These are phyloP conservation scores for Crotalus horridus DNA, from an alignment of 2,113 vertebrate genomes.

Conservation along the genomic window DNA sequence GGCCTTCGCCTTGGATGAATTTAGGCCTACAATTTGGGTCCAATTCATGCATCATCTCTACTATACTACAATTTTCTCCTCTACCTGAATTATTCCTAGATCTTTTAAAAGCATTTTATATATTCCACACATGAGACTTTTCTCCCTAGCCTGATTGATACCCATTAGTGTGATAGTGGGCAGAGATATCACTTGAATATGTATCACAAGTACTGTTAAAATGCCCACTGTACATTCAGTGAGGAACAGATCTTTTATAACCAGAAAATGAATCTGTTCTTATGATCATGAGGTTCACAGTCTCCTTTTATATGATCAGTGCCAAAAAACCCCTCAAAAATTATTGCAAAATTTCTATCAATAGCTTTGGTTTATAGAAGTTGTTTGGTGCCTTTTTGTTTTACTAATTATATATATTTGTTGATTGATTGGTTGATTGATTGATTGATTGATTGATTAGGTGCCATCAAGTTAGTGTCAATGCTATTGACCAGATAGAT, in stretches of 20 bases:
- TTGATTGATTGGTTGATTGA: too few species aligned
- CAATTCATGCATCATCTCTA: background rate
- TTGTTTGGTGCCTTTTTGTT: too few species aligned
- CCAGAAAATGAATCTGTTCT: background rate
- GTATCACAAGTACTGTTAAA: background rate
- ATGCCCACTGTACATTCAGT: background rate
- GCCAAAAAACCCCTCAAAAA: too few species aligned
- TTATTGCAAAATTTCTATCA: too few species aligned
- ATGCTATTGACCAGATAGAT: background rate
- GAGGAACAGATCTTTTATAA: background rate
- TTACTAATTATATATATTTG: too few species aligned
- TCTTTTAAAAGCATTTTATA: background rate
- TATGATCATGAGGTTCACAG: background rate
- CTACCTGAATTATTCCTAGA: background rate
- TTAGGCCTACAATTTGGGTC: background rate
- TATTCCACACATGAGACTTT: background rate
- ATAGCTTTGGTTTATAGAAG: too few species aligned
- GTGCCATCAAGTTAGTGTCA: background rate
- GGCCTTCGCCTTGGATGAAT: background rate
- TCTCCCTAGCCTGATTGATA: background rate
- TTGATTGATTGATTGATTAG: too few species aligned
- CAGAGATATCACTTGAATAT: background rate
- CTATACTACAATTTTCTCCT: background rate
- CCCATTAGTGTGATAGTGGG: background rate
- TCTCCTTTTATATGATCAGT: background rate